phyloP scores from a whole-genome alignment of 2,888 invertebrate genomes.

The Melolontha melolontha region DNA sequence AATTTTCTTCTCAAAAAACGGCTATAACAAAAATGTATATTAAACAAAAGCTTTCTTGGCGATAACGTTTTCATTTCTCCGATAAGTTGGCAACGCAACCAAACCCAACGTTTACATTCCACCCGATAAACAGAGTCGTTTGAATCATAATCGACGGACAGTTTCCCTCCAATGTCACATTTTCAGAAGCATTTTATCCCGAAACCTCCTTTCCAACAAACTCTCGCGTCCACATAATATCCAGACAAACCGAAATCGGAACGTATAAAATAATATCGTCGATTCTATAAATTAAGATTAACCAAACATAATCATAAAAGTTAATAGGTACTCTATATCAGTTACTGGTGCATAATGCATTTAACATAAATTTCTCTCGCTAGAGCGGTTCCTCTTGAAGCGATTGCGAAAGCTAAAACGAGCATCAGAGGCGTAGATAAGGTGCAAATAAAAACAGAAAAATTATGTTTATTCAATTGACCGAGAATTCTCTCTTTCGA shows the following conservation, averaged over 20 bases:
- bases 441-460: too few species aligned
- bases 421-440: constrained; percentile 5
- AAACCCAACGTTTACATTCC: constrained; percentile 13
- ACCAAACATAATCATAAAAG: constrained; percentile 45
- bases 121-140: constrained; percentile 36
- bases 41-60: too few species aligned
- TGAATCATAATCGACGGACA: constrained; percentile 32
- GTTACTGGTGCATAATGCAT: constrained; percentile 46
- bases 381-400: constrained; percentile 26
- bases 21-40: too few species aligned
- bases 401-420: constrained; percentile 7
- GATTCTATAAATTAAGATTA: constrained; percentile 45
- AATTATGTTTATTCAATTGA: constrained; percentile 2
- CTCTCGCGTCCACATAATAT: constrained; percentile 23
- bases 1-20: too few species aligned
- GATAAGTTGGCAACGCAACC: constrained; percentile 2
- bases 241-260: constrained; percentile 37
- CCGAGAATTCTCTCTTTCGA: neutral
- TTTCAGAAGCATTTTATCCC: constrained; percentile 22
- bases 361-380: constrained; percentile 41
- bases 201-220: constrained; percentile 14
- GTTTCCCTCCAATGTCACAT: constrained; percentile 23
- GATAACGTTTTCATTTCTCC: constrained; percentile 1
- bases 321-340: constrained; percentile 45
- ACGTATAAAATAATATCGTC: constrained; percentile 41